A percentile compares a stretch with the other conserved stretches of the same genome.
These are phyloP conservation scores for Siderastrea siderea DNA, from an alignment of 92 coral and sea anemone species.

Conservation along the genomic window DNA sequence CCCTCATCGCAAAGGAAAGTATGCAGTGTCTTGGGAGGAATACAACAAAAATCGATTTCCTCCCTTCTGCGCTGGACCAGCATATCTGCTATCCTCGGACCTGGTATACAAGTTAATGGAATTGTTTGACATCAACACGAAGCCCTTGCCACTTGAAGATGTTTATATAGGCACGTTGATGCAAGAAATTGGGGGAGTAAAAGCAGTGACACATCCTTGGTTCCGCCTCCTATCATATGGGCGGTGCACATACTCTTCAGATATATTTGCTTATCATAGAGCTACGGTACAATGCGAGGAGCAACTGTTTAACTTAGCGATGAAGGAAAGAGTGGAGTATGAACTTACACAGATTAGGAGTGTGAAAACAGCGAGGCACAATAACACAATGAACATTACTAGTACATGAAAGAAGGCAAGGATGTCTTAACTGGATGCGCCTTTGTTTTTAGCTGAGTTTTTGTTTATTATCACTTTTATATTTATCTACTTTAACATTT, in stretches of 20 bases:
- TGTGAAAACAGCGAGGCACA: no score
- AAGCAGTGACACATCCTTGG: neutral
- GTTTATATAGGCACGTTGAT: conserved; percentile 42
- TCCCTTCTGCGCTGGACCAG: conserved; percentile 63
- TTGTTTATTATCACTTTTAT: no score
- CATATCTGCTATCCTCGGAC: conserved; percentile 50
- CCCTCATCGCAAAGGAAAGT: conserved; percentile 47
- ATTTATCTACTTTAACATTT: no score
- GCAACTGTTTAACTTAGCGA: neutral
- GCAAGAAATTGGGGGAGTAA: neutral
- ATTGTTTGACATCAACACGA: conserved; percentile 33
- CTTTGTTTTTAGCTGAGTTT: no score
- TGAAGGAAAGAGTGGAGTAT: neutral
- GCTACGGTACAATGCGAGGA: neutral
- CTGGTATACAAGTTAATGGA: conserved; percentile 25
- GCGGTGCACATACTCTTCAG: neutral
- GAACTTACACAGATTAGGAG: neutral
- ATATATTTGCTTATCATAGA: neutral
- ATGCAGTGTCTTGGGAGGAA: conserved; percentile 36
- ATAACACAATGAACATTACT: no score
- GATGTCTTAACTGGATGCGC: no score
- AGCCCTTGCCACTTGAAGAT: conserved; percentile 54
- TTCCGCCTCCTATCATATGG: neutral
- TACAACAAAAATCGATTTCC: conserved; percentile 46
- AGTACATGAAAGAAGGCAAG: no score